Conservation (phyloP, 2,888 invertebrate genomes). For the Epsilonema sp. region DNA sequence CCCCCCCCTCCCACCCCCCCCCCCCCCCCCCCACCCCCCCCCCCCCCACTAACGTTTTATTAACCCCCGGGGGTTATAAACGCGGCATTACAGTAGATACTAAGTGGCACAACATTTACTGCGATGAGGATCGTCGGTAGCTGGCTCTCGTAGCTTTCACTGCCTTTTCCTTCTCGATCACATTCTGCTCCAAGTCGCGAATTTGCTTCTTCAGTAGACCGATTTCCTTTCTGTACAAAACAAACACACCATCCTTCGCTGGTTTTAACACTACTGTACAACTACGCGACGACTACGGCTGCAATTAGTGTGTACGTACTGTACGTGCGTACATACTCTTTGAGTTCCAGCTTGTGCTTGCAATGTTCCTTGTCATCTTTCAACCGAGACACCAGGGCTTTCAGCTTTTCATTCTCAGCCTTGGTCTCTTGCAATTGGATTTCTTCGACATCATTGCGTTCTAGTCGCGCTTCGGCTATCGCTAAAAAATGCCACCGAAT, state of each 20-base stretch:
- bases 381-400: background rate
- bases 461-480: no score
- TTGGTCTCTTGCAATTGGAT: background rate
- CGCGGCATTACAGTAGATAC: no score
- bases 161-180: background rate
- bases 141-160: background rate
- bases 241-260: no score
- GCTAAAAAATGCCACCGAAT: no score
- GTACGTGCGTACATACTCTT: background rate
- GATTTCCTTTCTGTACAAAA: background rate
- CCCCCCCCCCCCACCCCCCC: no score
- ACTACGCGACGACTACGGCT: no score
- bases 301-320: background rate
- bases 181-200: background rate
- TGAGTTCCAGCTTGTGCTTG: background rate
- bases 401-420: background rate
- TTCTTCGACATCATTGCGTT: no score
- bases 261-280: no score
- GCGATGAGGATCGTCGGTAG: background rate
- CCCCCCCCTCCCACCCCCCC: no score
- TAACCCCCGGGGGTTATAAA: no score
- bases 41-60: no score
- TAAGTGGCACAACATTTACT: no score
- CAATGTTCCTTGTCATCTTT: background rate
- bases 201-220: background rate